A percentile compares a stretch with the other conserved stretches of the same genome.
These are phyloP conservation scores for Sylvicola cinctus DNA, from an alignment of 2,888 invertebrate species.

Conservation along the genomic window DNA sequence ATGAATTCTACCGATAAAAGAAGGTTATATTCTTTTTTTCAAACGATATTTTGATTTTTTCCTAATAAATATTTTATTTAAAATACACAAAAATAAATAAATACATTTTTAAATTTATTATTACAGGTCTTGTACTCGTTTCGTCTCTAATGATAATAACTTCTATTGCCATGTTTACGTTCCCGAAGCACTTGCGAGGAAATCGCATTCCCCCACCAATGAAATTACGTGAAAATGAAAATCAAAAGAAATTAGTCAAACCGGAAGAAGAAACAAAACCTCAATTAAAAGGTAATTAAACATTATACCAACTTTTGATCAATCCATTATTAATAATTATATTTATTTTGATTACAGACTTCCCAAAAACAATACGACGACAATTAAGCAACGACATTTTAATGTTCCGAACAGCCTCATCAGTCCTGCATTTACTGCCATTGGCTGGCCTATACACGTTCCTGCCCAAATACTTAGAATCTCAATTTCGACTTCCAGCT, in stretches of 20 bases:
- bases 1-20: too few relatives aligned
- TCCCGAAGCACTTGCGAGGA: slow-evolving; percentile 56
- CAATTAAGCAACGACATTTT: slow-evolving; percentile 75
- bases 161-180: slow-evolving; percentile 76
- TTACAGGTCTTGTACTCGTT: slow-evolving; percentile 63
- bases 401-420: slow-evolving; percentile 79
- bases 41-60: too few relatives aligned
- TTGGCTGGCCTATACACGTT: slow-evolving; percentile 86
- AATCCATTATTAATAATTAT: not conserved
- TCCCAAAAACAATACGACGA: slow-evolving; percentile 56
- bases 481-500: slow-evolving; percentile 75
- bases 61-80: too few relatives aligned
- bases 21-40: too few relatives aligned
- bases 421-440: slow-evolving; percentile 73
- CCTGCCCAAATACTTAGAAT: slow-evolving; percentile 81
- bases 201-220: slow-evolving; percentile 22
- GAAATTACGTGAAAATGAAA: slow-evolving; percentile 15
- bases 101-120: slow-evolving; percentile 10
- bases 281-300: slow-evolving; percentile 36
- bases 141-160: slow-evolving; percentile 64
- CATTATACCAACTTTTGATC: not conserved
- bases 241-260: slow-evolving; percentile 8
- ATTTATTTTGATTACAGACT: slow-evolving; percentile 33
- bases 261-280: slow-evolving; percentile 29
- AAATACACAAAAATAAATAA: too few relatives aligned